Conservation (phyloP, 2,113 vertebrate species). For the Nycticebus coucang region DNA sequence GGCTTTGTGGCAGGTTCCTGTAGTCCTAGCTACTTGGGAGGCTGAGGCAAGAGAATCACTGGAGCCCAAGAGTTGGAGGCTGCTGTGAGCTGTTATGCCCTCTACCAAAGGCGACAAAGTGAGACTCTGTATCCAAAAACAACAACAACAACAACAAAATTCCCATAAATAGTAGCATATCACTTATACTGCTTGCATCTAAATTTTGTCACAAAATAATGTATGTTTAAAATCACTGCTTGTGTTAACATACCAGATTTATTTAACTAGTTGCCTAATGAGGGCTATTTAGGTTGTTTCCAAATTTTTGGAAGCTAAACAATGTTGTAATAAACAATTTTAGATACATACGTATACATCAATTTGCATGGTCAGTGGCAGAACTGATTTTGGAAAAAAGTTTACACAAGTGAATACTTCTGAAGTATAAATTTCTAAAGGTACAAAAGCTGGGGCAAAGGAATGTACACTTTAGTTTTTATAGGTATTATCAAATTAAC, state of each 20-base stretch:
- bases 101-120: too few species aligned
- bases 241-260: background rate
- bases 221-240: background rate
- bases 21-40: too few species aligned
- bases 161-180: background rate
- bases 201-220: conserved; percentile 30
- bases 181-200: background rate
- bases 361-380: background rate
- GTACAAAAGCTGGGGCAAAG: conserved; percentile 36
- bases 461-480: conserved; percentile 23
- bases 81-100: too few species aligned
- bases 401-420: background rate
- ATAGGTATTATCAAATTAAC: conserved; percentile 8
- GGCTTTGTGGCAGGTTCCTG: too few species aligned
- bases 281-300: conserved; percentile 31
- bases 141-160: background rate
- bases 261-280: background rate
- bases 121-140: too few species aligned
- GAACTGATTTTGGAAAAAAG: too few species aligned
- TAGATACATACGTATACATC: background rate
- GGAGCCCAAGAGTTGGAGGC: too few species aligned
- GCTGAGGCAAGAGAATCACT: too few species aligned
- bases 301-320: conserved; percentile 18
- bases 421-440: conserved; percentile 16
- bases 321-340: conserved; percentile 1